Conservation (phyloP, 1,140 invertebrate species). For the Trichonephila clavipes region DNA sequence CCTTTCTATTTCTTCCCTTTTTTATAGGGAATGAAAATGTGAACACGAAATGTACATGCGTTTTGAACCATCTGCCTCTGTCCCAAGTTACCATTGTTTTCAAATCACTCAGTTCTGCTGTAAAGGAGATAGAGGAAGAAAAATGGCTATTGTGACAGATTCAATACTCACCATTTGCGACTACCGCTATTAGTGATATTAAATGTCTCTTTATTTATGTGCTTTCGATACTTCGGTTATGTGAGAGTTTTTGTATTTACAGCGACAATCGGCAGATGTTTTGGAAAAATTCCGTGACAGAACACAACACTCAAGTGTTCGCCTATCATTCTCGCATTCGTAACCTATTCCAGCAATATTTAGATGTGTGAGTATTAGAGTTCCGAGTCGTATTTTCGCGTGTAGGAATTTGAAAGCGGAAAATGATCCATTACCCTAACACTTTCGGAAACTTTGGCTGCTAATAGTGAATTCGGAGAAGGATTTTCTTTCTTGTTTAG, state of each 20-base stretch:
- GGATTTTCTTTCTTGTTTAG: neutral
- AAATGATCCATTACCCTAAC: constrained; percentile 24
- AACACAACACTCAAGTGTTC: constrained; percentile 3
- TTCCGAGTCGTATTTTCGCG: neutral
- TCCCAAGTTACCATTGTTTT: constrained; percentile 72
- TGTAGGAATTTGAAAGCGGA: constrained; percentile 32
- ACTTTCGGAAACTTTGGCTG: neutral
- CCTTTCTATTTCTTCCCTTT: constrained; percentile 36
- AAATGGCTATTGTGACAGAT: constrained; percentile 65
- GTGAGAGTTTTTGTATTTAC: constrained; percentile 57
- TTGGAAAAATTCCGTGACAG: constrained; percentile 43
- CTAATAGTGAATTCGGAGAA: neutral
- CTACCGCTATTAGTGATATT: constrained; percentile 64
- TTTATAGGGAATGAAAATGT: constrained; percentile 72
- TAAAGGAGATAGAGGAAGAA: constrained; percentile 52
- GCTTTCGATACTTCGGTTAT: constrained; percentile 40
- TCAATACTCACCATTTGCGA: constrained; percentile 56
- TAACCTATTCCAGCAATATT: constrained; percentile 40
- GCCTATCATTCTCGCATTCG: constrained; percentile 55
- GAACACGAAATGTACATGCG: constrained; percentile 69
- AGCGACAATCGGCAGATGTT: constrained; percentile 68
- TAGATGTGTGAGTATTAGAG: neutral
- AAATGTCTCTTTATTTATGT: constrained; percentile 73
- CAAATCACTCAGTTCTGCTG: constrained; percentile 52
- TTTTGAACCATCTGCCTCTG: constrained; percentile 54